A percentile compares a stretch with the other conserved stretches of the same genome.
These are phyloP conservation scores for Melitaea athalia DNA, from an alignment of 2,888 invertebrate genomes.

Conservation along the genomic window DNA sequence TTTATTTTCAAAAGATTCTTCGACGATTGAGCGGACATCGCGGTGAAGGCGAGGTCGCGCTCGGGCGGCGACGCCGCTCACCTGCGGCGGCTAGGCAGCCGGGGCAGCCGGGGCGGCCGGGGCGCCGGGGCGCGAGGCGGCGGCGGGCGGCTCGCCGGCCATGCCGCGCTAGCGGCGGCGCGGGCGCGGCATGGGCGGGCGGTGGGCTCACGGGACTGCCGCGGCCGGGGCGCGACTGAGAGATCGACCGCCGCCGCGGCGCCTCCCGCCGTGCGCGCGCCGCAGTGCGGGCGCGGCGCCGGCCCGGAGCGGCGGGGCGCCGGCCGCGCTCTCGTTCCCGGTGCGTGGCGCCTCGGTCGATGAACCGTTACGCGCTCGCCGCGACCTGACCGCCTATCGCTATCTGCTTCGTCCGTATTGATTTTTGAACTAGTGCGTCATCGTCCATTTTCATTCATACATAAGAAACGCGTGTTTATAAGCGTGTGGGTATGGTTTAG, in stretches of 20 bases:
- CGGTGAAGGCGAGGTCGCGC: constrained; percentile 25
- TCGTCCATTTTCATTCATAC: constrained; percentile 44
- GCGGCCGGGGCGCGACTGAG: constrained; percentile 55
- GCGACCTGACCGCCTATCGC: constrained; percentile 36
- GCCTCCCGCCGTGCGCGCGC: constrained; percentile 30
- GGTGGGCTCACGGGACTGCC: constrained; percentile 53
- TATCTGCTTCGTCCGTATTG: constrained; percentile 48
- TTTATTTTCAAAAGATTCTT: neutral
- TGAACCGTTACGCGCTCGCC: constrained; percentile 37
- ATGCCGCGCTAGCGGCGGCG: constrained; percentile 62
- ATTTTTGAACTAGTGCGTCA: constrained; percentile 47
- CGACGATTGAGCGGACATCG: neutral
- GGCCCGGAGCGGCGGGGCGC: constrained; percentile 24
- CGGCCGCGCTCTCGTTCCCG: constrained; percentile 19
- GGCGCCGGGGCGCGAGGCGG: constrained; percentile 41
- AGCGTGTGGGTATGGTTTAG: constrained; percentile 19
- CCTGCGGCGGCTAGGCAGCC: constrained; percentile 43
- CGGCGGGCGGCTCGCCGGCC: constrained; percentile 49
- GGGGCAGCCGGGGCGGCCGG: constrained; percentile 24
- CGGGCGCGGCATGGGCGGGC: constrained; percentile 46
- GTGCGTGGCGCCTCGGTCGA: constrained; percentile 38
- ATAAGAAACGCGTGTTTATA: constrained; percentile 39
- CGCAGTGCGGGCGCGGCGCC: constrained; percentile 39
- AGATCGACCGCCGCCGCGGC: constrained; percentile 26
- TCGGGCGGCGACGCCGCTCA: constrained; percentile 43